Evolutionary conservation across 1,140 invertebrate species (phyloP), one percentile per base, ranked within the genome.

Genomic region (Lepidostoma basale): DNA sequence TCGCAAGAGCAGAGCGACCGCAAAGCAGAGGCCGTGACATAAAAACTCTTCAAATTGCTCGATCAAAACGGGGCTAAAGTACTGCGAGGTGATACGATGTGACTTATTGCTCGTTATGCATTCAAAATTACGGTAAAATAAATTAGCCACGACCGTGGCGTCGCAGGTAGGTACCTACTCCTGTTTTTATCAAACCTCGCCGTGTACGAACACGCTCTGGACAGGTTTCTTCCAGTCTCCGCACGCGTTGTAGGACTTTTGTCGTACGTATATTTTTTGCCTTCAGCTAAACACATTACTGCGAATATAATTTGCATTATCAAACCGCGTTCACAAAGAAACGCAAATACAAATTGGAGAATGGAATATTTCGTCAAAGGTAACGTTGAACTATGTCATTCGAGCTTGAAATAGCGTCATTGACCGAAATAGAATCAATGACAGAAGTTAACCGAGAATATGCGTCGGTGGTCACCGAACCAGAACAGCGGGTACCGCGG

Each of bases 361-460:
- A 54, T 33, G 49, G 33, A 26, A 22, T 23, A 62, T 42, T 62
- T 62, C 23, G 40, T 62, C 39, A 42, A 18, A 62, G 40, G 23
- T 22, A 63, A 22, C 14, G 56, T 59, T 25, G 56, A 59, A 39
- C 56, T 44, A 36, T 62, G 59, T 63, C 67, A 62, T 70, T 70
- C 68, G 68, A 45, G 62, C 44, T 60, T 40, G 62, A 70, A 70
- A 60, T 30, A 47, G 39, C 58, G 68, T 70, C 62, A 70, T 70
- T 70, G 68, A 70, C 68, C 68, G 68, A 70, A 70, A 70, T 70
- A 54, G 58, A 47, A 47, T 65, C 45, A 65, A 65, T 66, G 64
- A 58, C 62, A 56, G 33, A 54, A 54, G 49, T 54, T 54, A 52
- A 54, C 49, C 49, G 49, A 54, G 49, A 54, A 54, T 54, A 54